These are phyloP conservation scores for Neodontobutis hainanensis DNA, from an alignment of 2,113 vertebrate species.

Conservation along the genomic window DNA sequence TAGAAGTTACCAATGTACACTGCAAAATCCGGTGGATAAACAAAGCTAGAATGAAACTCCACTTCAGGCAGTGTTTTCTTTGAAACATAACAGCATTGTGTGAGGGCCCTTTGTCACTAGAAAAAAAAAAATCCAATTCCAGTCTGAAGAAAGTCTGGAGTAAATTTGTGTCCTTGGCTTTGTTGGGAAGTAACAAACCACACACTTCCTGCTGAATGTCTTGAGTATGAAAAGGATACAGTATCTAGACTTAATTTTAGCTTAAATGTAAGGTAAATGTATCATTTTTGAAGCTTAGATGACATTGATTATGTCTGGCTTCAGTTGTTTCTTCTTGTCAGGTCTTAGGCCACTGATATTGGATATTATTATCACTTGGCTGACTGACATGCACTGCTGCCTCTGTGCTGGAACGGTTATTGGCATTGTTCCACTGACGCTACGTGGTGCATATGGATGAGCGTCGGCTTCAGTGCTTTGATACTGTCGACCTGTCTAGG, in stretches of 20 bases:
- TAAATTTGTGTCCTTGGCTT: not conserved
- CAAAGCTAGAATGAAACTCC: slow-evolving; percentile 7
- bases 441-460: slow-evolving; percentile 2
- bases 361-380: slow-evolving; percentile 10
- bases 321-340: not conserved
- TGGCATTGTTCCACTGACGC: slow-evolving; percentile 1
- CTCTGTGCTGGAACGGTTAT: not conserved
- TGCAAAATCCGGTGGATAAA: slow-evolving; percentile 8
- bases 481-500: not conserved
- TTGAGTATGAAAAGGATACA: not conserved
- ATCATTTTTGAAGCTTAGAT: not conserved
- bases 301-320: not conserved
- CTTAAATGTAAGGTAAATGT: too few relatives aligned
- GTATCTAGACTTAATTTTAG: not conserved
- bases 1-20: not conserved
- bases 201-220: not conserved
- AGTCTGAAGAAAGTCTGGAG: not conserved
- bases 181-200: slow-evolving; percentile 1
- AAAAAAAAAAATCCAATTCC: slow-evolving; percentile 4
- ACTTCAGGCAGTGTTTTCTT: slow-evolving; percentile 7
- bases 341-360: slow-evolving; percentile 1
- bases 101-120: slow-evolving; percentile 6
- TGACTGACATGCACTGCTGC: slow-evolving; percentile 9
- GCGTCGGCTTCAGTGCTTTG: not conserved
- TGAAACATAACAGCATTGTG: slow-evolving; percentile 4